Conservation (phyloP, 2,113 vertebrate genomes). For the Pelmatolapia mariae region DNA sequence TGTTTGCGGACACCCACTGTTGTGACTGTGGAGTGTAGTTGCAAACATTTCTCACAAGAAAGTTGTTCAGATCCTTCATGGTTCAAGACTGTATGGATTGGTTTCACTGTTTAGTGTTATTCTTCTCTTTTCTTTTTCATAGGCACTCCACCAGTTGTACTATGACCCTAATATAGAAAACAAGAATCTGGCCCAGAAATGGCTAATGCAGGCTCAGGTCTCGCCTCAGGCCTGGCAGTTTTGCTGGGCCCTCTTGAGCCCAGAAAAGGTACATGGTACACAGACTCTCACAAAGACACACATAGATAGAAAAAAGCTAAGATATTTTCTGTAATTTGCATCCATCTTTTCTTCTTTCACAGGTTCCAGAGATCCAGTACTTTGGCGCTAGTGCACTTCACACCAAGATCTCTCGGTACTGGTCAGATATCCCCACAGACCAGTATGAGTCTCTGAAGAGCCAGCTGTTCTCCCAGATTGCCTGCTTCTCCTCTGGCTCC, state of each 20-base stretch:
- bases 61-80: neutral
- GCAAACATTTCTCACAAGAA: neutral
- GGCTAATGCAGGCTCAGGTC: conserved; percentile 98
- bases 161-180: conserved; percentile 99
- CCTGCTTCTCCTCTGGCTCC: conserved; percentile 90
- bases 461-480: conserved; percentile 96
- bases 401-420: conserved; percentile 98
- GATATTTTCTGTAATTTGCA: neutral
- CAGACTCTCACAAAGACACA: neutral
- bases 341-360: neutral
- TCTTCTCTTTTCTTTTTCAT: neutral
- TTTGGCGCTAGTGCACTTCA: conserved; percentile 97
- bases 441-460: conserved; percentile 96
- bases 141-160: conserved; percentile 98
- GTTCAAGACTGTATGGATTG: neutral
- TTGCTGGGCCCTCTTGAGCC: conserved; percentile 92
- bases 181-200: conserved; percentile 99
- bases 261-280: conserved; percentile 78
- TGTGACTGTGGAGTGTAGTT: neutral
- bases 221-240: conserved; percentile 99
- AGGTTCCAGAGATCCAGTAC: conserved; percentile 98
- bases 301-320: neutral
- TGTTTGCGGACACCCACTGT: neutral
- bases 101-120: neutral
- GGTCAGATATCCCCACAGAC: conserved; percentile 94